phyloP scores from a whole-genome alignment of 2,888 invertebrate genomes.

The Microplitis manilae region DNA sequence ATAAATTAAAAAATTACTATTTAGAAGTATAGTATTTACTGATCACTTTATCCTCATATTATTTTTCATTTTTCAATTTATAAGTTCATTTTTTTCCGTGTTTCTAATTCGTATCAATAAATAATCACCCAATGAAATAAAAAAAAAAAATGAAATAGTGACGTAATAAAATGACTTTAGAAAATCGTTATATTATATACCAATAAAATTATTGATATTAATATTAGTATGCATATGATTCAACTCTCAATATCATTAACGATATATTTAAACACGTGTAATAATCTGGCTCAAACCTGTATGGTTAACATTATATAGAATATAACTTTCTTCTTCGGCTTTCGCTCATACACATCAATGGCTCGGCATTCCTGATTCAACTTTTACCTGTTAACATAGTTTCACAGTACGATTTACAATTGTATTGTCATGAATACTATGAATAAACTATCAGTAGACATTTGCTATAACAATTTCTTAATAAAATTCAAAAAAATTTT shows the following conservation, averaged over 20 bases:
- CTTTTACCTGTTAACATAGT: slow-evolving; percentile 70
- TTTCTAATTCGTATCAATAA: no score
- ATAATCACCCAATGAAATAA: no score
- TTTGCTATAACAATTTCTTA: not conserved
- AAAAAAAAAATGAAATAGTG: not conserved
- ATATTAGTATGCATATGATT: not conserved
- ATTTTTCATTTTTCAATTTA: no score
- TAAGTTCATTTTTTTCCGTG: no score
- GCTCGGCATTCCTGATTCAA: slow-evolving; percentile 68
- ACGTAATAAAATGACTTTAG: not conserved
- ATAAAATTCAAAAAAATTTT: slow-evolving; percentile 28
- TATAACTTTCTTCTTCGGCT: slow-evolving; percentile 67
- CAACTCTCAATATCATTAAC: not conserved
- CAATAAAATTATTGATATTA: not conserved
- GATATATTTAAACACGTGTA: not conserved
- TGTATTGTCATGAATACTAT: slow-evolving; percentile 1
- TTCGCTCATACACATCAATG: slow-evolving; percentile 63
- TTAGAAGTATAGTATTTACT: no score
- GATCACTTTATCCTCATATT: no score
- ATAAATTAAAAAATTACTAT: no score
- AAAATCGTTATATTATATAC: not conserved
- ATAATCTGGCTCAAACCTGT: slow-evolving; percentile 10
- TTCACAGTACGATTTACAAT: slow-evolving; percentile 57
- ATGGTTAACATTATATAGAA: slow-evolving; percentile 40
- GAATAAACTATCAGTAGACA: slow-evolving; percentile 4